A percentile compares a stretch with the other conserved stretches of the same genome.
Evolutionary conservation across 2,888 invertebrate genomes (phyloP).

Genomic region (Asteroscopus sphinx): DNA sequence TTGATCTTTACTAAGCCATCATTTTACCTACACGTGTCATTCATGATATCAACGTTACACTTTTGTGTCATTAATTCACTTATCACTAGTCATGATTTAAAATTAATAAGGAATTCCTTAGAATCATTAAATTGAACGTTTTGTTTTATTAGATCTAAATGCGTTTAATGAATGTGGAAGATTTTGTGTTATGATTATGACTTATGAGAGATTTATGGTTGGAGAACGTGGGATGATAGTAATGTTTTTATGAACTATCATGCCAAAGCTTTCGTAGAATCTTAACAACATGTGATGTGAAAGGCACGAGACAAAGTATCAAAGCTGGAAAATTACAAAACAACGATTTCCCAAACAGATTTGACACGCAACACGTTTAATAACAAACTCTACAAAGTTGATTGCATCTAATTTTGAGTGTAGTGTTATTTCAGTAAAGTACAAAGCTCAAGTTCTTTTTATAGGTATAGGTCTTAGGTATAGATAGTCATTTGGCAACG

Average conservation of each 20-base stretch:
- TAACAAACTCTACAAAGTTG: not conserved
- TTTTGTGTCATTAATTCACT: not conserved
- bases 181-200: too few species aligned
- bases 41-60: constrained; percentile 4
- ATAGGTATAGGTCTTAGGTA: too few species aligned
- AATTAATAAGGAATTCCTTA: constrained; percentile 1
- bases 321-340: too few species aligned
- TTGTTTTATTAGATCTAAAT: not conserved
- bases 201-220: too few species aligned
- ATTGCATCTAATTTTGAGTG: constrained; percentile 19
- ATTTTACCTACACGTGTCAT: constrained; percentile 45
- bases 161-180: not conserved
- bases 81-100: constrained; percentile 5
- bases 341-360: not conserved
- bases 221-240: too few species aligned
- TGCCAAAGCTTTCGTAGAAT: too few species aligned
- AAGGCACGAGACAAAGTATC: too few species aligned
- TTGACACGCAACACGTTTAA: not conserved
- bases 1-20: constrained; percentile 34
- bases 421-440: constrained; percentile 27
- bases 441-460: constrained; percentile 55
- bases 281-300: too few species aligned
- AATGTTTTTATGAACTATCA: too few species aligned
- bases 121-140: not conserved
- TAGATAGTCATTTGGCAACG: constrained; percentile 22